Evolutionary conservation across 2,113 vertebrate genomes (phyloP).

Genomic region (Pluvialis apricaria): DNA sequence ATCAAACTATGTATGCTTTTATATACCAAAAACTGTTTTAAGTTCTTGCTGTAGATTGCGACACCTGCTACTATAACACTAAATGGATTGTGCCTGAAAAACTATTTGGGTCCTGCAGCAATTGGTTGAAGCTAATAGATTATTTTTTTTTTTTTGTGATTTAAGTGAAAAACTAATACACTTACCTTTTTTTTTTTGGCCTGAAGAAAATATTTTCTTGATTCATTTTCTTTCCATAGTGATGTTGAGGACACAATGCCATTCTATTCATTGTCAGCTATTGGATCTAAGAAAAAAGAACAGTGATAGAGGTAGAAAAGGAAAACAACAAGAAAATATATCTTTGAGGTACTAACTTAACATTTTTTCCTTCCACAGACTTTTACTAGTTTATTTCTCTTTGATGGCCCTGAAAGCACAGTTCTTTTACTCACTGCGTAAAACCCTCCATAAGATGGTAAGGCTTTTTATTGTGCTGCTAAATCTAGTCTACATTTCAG

Average conservation of each 20-base stretch:
- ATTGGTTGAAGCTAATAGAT: background rate
- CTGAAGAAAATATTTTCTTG: background rate
- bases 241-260: background rate
- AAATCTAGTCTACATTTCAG: background rate
- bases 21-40: background rate
- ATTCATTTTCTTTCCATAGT: background rate
- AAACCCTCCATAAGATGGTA: background rate
- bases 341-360: background rate
- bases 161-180: background rate
- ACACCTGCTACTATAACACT: background rate
- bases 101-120: background rate
- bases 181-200: background rate
- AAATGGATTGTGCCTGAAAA: background rate
- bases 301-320: background rate
- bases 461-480: background rate
- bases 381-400: background rate
- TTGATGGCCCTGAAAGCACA: background rate
- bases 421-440: background rate
- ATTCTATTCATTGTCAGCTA: background rate
- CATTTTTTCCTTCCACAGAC: background rate
- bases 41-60: background rate
- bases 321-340: background rate
- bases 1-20: background rate
- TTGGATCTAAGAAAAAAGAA: background rate
- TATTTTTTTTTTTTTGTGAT: background rate